Evolutionary conservation across 64 coral and sea anemone genomes (phyloP).

Genomic region (Catalaphyllia jardinei): DNA sequence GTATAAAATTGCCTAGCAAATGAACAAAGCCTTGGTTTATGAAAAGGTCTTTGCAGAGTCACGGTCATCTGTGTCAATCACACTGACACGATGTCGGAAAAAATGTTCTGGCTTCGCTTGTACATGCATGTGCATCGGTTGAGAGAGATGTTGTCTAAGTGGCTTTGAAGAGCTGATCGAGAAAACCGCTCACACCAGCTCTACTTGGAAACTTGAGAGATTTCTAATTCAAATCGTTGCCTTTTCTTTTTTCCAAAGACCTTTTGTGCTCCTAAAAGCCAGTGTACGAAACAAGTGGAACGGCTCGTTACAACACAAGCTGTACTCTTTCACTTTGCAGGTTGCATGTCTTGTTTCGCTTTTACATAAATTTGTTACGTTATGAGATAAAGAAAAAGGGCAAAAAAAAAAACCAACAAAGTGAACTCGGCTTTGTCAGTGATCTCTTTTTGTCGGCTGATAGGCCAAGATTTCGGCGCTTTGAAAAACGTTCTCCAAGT

Average conservation of each 20-base stretch:
- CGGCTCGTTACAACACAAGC: background rate
- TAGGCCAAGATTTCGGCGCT: conserved; percentile 6
- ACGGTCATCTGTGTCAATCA: background rate
- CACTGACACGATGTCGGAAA: background rate
- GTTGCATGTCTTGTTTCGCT: conserved; percentile 5
- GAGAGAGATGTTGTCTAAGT: background rate
- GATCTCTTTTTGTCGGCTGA: conserved; percentile 2
- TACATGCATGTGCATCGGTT: background rate
- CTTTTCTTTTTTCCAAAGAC: background rate
- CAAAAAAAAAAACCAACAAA: background rate
- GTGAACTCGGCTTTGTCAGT: background rate
- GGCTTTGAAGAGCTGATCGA: background rate
- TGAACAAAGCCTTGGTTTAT: conserved; percentile 38
- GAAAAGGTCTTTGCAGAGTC: background rate
- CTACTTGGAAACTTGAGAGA: background rate
- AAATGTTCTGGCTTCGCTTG: background rate
- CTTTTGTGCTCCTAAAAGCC: background rate
- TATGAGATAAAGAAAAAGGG: background rate
- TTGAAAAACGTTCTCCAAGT: background rate
- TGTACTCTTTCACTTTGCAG: background rate
- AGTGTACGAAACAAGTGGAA: background rate
- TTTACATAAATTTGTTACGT: conserved; percentile 13
- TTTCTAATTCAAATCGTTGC: conserved; percentile 2
- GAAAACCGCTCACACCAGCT: background rate
- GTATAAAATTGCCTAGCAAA: conserved; percentile 41